A percentile compares a stretch with the other conserved stretches of the same genome.
These are phyloP conservation scores for Lordiphosa mommai DNA, from an alignment of 1,140 invertebrate genomes.

Conservation along the genomic window DNA sequence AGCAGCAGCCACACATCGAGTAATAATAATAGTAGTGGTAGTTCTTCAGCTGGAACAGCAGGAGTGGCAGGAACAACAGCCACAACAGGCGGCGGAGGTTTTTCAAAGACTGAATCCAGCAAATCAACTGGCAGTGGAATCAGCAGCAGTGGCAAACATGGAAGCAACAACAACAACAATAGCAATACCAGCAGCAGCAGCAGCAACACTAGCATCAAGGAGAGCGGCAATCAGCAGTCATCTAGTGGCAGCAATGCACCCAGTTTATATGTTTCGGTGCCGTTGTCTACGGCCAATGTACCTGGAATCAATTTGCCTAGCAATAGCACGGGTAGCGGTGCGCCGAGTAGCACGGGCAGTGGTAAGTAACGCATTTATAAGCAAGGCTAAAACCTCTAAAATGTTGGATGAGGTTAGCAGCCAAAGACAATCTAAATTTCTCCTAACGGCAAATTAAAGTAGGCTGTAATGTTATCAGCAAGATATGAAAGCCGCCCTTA, in stretches of 20 bases:
- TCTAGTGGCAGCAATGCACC: slow-evolving; percentile 45
- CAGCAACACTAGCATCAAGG: slow-evolving; percentile 16
- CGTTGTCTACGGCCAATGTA: slow-evolving; percentile 78
- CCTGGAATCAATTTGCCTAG: slow-evolving; percentile 78
- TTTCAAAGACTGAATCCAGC: slow-evolving; percentile 37
- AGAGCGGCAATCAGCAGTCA: slow-evolving; percentile 13
- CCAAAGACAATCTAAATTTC: too few species aligned
- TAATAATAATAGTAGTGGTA: neutral
- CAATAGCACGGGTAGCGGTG: slow-evolving; percentile 25
- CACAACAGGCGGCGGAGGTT: slow-evolving; percentile 8
- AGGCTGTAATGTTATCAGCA: too few species aligned
- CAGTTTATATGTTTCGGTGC: slow-evolving; percentile 77
- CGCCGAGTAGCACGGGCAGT: slow-evolving; percentile 20
- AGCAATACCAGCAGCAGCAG: slow-evolving; percentile 27
- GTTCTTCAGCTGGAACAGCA: neutral
- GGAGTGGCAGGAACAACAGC: neutral
- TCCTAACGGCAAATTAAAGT: too few species aligned
- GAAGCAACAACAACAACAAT: slow-evolving; percentile 18
- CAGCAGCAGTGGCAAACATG: slow-evolving; percentile 37
- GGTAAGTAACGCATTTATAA: too few species aligned
- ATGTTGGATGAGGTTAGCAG: too few species aligned
- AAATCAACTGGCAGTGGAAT: slow-evolving; percentile 27
- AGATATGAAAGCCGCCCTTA: too few species aligned
- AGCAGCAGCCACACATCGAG: slow-evolving; percentile 14
- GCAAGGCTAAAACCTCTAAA: too few species aligned